Evolutionary conservation across 2,113 vertebrate species (phyloP), one percentile per base, ranked within the genome.

Genomic region (Microtus pennsylvanicus): DNA sequence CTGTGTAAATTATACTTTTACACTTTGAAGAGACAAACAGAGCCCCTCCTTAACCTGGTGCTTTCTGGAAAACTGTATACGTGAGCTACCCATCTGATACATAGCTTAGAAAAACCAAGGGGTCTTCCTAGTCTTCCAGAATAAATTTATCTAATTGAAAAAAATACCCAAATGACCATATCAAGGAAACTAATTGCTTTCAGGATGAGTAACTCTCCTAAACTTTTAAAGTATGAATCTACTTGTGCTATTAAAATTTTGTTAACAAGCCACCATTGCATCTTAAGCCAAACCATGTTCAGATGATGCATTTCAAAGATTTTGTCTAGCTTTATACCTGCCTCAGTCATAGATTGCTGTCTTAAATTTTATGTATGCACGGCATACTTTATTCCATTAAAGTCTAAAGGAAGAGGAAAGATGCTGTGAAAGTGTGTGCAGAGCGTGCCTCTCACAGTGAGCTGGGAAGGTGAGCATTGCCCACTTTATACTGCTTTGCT

Each of bases 381-480:
- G 88, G 14, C 58, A 38, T 86, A 78, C 4, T 90, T 96, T 69
- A 3, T 58, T 96, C 35, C 50, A 95, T 97, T 97, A 96, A 96
- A 96, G 81, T 96, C 80, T 96, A 91, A 97, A 17, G 92, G 12
- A 69, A 67, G 70, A 95, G 83, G 91, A 94, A 19, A 61, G 90
- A 97, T 12, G 0, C 55, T 92, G 96, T 94, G 38, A 97, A 98
- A 96, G 21, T 97, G 33, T 21, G 96, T 9, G 4, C 94, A 24
- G 63, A 75, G 5, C 30, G 92, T 92, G 95, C 0, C 75, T 80
- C 26, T 92, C 61, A 95, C 97, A 97, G 74, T 0, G 19, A 90
- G 89, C 77, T 65, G 0, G 47, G 47, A 83, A 86, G 35, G 0
- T 6, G 50, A 78, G 58, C 69, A 22, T n/a, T 55, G 75, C 0